Percentiles rank a stretch among this genome's conserved stretches.
Evolutionary conservation across 2,888 invertebrate species (phyloP).

Genomic region (Caradrina clavipalpis): DNA sequence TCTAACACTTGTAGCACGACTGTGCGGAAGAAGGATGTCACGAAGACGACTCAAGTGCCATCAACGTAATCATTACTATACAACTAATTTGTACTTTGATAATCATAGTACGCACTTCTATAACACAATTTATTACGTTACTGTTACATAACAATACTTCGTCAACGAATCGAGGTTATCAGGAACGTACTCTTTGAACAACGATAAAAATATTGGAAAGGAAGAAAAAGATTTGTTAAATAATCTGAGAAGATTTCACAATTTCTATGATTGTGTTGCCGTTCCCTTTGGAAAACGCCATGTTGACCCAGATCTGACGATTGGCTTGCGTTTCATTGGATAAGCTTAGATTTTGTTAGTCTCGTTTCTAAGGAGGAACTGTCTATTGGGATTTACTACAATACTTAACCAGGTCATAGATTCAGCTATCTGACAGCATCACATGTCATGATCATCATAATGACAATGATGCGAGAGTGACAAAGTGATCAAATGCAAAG

Average conservation of each 20-base stretch:
- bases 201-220: constrained; percentile 58
- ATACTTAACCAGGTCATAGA: neutral
- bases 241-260: constrained; percentile 31
- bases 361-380: neutral
- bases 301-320: constrained; percentile 46
- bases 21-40: constrained; percentile 40
- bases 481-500: neutral
- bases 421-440: neutral
- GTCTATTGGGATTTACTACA: neutral
- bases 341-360: constrained; percentile 1
- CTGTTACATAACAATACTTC: constrained; percentile 54
- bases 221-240: constrained; percentile 43
- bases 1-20: constrained; percentile 4
- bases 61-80: constrained; percentile 49
- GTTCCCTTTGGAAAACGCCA: constrained; percentile 28
- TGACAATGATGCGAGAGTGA: neutral
- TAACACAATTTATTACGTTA: constrained; percentile 47
- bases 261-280: constrained; percentile 21
- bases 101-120: constrained; percentile 43
- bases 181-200: constrained; percentile 48
- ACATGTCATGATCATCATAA: neutral
- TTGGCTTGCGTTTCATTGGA: constrained; percentile 10
- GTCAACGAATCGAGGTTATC: constrained; percentile 62
- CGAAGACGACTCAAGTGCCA: constrained; percentile 30
- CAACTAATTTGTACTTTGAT: constrained; percentile 51